A percentile compares a stretch with the other conserved stretches of the same genome.
Evolutionary conservation across 2,888 invertebrate genomes (phyloP).

Genomic region (Phyto melanocephala): DNA sequence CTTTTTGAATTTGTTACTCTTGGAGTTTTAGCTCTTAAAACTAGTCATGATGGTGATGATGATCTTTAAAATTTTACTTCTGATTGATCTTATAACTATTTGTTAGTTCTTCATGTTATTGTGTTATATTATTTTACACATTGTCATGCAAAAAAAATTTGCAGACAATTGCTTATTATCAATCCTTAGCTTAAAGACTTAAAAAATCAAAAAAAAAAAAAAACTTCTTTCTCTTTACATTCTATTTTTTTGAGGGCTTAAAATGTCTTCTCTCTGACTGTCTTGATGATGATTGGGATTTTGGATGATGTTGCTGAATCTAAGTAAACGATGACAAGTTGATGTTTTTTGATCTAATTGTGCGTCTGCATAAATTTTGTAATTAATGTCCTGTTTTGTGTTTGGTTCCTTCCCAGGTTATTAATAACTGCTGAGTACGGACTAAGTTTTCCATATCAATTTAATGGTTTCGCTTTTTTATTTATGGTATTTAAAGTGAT

Average conservation of each 20-base stretch:
- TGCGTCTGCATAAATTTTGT: conserved; percentile 41
- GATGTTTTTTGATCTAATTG: conserved; percentile 37
- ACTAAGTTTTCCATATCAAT: conserved; percentile 30
- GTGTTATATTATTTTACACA: conserved; percentile 63
- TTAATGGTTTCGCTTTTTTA: conserved; percentile 49
- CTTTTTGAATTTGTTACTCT: conserved; percentile 69
- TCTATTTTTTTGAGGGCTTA: neutral
- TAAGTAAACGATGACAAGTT: conserved; percentile 24
- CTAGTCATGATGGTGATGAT: conserved; percentile 65
- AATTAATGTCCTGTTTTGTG: conserved; percentile 1
- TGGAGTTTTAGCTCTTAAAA: conserved; percentile 71
- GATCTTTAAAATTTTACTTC: conserved; percentile 65
- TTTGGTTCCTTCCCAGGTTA: conserved; percentile 5
- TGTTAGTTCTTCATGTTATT: conserved; percentile 42
- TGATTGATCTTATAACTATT: conserved; percentile 63
- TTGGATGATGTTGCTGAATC: conserved; percentile 2
- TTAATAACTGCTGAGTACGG: neutral
- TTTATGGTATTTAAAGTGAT: conserved; percentile 64
- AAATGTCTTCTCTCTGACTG: conserved; percentile 16
- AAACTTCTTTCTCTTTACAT: conserved; percentile 48
- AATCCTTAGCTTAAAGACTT: conserved; percentile 63
- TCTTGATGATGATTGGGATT: conserved; percentile 30
- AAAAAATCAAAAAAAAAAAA: conserved; percentile 57
- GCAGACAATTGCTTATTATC: conserved; percentile 61
- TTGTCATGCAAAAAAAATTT: conserved; percentile 56